Base-by-base conservation (phyloP, 2,797 vertebrate genomes). In the Lepus oiostolus region DNA sequence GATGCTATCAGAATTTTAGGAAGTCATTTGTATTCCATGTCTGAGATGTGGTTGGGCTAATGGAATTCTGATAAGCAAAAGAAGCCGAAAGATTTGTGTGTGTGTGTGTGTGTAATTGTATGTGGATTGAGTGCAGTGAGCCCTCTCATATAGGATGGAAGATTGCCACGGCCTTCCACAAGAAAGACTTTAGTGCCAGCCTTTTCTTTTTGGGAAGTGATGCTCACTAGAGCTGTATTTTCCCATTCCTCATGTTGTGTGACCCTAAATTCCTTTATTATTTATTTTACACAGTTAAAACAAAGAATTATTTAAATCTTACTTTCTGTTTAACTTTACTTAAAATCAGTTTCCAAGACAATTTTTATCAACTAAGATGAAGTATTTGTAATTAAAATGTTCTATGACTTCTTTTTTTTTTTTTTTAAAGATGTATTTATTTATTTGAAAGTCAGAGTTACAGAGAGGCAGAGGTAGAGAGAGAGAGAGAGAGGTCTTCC, bases 1-100 rank as follows among this genome's bases (percentile, higher is more conserved):
- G 94, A 95, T 35, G 13, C 30, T 77, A 54, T 93, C 93, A 84
- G 62, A 90, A 85, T 88, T 72, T 93, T 96, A 90, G 74, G 72
- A 93, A 85, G 74, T 96, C 70, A 92, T 94, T 96, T 91, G 92
- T 81, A 91, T 95, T 93, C 32, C 62, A 76, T 94, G 96, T 94
- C 88, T 87, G 90, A 95, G 68, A 85, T 30, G 1, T 85, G 72
- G 42, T 35, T 54, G 77, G 65, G 35, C 80, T 86, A 95, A 90
- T 67, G 50, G 92, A 95, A 93, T 94, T 96, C 85, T 91, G 72
- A 85, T 92, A 95, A 95, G 62, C 38, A 91, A 90, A 92, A 88
- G 87, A 96, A 96, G 35, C 32, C 62, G 50, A 93, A 95, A 76
- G 83, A 62, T 50, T 90, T 58, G 54, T 58, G 54, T 58, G 54